Evolutionary conservation across 2,797 vertebrate genomes (phyloP).

Genomic region (Carapus acus): DNA sequence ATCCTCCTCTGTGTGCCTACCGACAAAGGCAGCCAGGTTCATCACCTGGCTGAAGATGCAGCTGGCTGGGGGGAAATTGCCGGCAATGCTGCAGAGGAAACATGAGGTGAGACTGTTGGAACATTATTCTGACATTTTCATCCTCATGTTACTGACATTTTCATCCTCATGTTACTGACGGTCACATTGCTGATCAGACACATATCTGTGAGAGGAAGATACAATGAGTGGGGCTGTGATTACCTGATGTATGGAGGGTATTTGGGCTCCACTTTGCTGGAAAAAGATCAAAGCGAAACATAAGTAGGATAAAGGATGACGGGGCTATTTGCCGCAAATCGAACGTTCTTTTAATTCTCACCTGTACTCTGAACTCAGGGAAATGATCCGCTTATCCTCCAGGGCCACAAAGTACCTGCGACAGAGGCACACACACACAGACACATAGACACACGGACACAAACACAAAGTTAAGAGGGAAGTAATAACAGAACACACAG

Average conservation of each 20-base stretch:
- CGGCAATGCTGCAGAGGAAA: slow-evolving; percentile 82
- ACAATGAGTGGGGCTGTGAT: neutral
- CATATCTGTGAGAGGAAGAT: no score
- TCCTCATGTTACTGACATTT: no score
- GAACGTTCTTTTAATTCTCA: slow-evolving; percentile 53
- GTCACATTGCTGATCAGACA: no score
- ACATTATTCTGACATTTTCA: neutral
- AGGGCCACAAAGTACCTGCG: slow-evolving; percentile 86
- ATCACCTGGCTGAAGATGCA: slow-evolving; percentile 89
- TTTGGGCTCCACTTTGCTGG: slow-evolving; percentile 61
- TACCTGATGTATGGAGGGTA: slow-evolving; percentile 90
- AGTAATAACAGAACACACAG: no score
- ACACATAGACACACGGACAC: no score
- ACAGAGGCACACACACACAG: neutral
- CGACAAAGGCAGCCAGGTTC: slow-evolving; percentile 88
- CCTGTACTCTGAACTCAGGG: slow-evolving; percentile 74
- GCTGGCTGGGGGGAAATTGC: slow-evolving; percentile 83
- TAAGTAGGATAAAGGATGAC: neutral
- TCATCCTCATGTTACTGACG: no score
- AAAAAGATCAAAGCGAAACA: slow-evolving; percentile 22
- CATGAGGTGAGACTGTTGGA: neutral
- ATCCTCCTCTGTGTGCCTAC: no score
- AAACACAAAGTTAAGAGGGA: no score
- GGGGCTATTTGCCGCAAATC: neutral
- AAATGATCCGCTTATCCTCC: slow-evolving; percentile 73